Conservation (phyloP, 2,888 invertebrate genomes). For the Epirrhoe tristata region DNA sequence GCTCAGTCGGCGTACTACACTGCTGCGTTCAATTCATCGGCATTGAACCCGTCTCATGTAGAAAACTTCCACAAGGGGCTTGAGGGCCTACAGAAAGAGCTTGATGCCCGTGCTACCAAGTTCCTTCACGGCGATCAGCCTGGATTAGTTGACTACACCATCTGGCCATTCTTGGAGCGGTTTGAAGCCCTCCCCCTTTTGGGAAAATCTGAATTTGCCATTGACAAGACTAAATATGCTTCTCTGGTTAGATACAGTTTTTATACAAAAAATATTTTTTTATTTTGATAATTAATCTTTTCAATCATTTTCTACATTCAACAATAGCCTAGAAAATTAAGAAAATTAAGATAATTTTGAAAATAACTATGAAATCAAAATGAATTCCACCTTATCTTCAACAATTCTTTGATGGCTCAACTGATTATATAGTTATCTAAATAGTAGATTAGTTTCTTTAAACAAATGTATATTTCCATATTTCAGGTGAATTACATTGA, state of each 20-base stretch:
- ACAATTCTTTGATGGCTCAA: no score
- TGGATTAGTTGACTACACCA: slow-evolving; percentile 92
- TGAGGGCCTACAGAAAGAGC: slow-evolving; percentile 87
- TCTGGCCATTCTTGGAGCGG: slow-evolving; percentile 94
- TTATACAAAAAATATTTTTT: background rate
- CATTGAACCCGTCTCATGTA: slow-evolving; percentile 67
- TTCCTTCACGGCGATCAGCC: slow-evolving; percentile 89
- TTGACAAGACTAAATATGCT: slow-evolving; percentile 88
- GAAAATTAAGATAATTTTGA: no score
- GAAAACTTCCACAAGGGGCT: slow-evolving; percentile 85
- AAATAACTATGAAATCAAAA: no score
- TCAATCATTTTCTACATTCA: no score
- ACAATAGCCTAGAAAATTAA: no score
- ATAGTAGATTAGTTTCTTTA: no score
- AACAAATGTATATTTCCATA: no score
- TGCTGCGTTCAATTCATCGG: slow-evolving; percentile 73
- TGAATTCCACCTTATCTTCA: no score
- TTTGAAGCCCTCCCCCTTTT: slow-evolving; percentile 84
- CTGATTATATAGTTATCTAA: no score
- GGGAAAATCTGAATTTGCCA: slow-evolving; percentile 86
- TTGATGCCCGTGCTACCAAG: slow-evolving; percentile 85
- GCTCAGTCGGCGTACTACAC: slow-evolving; percentile 84
- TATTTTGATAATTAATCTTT: background rate
- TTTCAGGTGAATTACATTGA: slow-evolving; percentile 85
- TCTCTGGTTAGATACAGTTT: slow-evolving; percentile 86